These are phyloP conservation scores for Limosa lapponica DNA, from an alignment of 2,797 vertebrate species.

Conservation along the genomic window DNA sequence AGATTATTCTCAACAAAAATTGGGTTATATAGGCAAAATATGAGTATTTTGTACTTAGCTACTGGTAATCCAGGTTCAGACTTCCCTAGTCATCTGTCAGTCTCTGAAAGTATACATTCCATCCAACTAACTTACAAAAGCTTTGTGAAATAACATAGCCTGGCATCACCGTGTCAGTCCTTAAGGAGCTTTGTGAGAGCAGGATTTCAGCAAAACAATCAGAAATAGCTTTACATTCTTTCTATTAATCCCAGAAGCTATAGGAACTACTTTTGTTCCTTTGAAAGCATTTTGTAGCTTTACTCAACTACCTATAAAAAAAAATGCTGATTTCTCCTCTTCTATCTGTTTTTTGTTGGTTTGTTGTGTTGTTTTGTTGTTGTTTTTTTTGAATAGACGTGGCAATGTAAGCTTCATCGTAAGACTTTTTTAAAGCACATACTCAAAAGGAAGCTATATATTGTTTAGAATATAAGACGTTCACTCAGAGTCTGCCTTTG, in stretches of 20 bases:
- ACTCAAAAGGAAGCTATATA: neutral
- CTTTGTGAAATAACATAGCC: neutral
- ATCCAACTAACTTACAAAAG: neutral
- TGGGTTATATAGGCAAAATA: neutral
- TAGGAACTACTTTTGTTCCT: neutral
- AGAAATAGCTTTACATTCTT: neutral
- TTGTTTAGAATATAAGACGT: accelerated
- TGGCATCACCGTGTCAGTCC: neutral
- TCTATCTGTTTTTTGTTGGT: neutral
- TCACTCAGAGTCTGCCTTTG: neutral
- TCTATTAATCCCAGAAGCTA: neutral
- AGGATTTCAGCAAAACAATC: neutral
- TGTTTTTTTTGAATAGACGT: neutral
- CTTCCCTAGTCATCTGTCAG: neutral
- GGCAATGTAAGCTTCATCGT: neutral
- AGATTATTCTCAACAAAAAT: neutral
- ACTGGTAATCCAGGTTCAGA: neutral
- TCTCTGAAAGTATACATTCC: neutral
- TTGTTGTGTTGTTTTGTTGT: neutral
- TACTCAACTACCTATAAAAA: neutral
- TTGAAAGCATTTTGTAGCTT: neutral
- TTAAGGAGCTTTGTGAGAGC: neutral
- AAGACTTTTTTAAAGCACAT: neutral
- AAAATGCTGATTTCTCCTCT: neutral
- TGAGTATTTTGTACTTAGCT: neutral